phyloP scores from a whole-genome alignment of 2,113 vertebrate genomes.

The Heterocephalus glaber region DNA sequence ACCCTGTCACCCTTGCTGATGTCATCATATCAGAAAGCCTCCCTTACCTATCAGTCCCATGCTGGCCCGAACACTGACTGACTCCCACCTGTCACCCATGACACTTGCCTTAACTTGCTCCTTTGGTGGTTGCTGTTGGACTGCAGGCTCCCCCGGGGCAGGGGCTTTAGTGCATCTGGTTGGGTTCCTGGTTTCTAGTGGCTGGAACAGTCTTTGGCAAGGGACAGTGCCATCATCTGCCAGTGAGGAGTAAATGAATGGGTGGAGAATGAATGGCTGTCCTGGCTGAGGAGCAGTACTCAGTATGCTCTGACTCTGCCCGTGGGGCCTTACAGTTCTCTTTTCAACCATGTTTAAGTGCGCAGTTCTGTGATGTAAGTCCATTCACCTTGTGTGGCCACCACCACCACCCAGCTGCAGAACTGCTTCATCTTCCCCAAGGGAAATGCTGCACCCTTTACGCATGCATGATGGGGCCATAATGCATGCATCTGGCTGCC shows the following conservation, averaged over 20 bases:
- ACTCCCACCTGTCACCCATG: too few species aligned
- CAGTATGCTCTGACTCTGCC: not conserved
- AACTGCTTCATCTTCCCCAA: not conserved
- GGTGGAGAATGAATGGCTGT: not conserved
- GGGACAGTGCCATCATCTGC: not conserved
- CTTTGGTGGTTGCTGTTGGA: fast-evolving
- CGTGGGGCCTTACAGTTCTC: not conserved
- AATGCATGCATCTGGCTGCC: too few species aligned
- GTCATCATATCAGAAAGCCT: not conserved
- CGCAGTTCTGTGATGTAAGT: fast-evolving
- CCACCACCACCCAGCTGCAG: not conserved
- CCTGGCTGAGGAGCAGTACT: not conserved
- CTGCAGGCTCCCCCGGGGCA: fast-evolving
- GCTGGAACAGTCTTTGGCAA: not conserved
- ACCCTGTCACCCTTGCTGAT: not conserved
- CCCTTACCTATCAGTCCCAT: not conserved
- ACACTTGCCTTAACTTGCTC: not conserved
- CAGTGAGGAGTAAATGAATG: not conserved
- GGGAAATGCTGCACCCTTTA: not conserved
- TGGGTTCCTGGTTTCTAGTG: not conserved
- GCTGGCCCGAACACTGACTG: too few species aligned
- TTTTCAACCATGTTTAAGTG: not conserved
- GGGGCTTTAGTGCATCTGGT: not conserved
- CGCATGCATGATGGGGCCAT: too few species aligned
- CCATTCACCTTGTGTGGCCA: not conserved